A percentile compares a stretch with the other conserved stretches of the same genome.
These are phyloP conservation scores for Diplolepis rosae DNA, from an alignment of 2,888 invertebrate genomes.

Conservation along the genomic window DNA sequence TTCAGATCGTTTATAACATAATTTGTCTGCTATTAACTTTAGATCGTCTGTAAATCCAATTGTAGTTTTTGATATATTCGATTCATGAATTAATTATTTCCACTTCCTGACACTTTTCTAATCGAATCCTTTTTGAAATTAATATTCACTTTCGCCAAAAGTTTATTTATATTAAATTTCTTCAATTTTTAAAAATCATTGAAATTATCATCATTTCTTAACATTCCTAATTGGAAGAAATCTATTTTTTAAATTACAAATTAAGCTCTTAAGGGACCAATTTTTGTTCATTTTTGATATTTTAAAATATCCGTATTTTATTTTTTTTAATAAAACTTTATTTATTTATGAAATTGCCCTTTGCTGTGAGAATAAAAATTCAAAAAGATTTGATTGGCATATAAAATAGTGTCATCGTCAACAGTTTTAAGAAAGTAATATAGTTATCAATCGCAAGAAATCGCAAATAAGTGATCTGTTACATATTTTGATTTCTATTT, in stretches of 20 bases:
- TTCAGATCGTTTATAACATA: slow-evolving; percentile 61
- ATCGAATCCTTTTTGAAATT: neutral
- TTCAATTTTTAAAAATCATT: too few species aligned
- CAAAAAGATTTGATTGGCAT: slow-evolving; percentile 10
- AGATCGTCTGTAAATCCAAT: neutral
- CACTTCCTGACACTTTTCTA: slow-evolving; percentile 21
- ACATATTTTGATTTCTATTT: too few species aligned
- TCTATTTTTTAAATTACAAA: neutral
- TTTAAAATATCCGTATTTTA: neutral
- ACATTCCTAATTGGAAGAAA: too few species aligned
- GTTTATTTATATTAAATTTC: too few species aligned
- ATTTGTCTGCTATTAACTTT: slow-evolving; percentile 41
- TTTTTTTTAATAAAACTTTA: neutral
- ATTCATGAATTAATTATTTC: slow-evolving; percentile 55
- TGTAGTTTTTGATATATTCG: slow-evolving; percentile 30
- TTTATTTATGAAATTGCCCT: too few species aligned
- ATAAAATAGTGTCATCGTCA: slow-evolving; percentile 50
- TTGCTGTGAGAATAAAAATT: slow-evolving; percentile 17
- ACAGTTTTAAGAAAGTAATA: slow-evolving; percentile 54
- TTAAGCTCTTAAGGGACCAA: neutral
- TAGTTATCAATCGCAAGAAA: slow-evolving; percentile 49
- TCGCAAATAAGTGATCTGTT: slow-evolving; percentile 48
- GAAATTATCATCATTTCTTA: too few species aligned
- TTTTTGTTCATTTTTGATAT: slow-evolving; percentile 30
- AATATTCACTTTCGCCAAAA: too few species aligned